A percentile compares a stretch with the other conserved stretches of the same genome.
phyloP scores from a whole-genome alignment of 2,888 invertebrate species.

The Protophormia terraenovae region DNA sequence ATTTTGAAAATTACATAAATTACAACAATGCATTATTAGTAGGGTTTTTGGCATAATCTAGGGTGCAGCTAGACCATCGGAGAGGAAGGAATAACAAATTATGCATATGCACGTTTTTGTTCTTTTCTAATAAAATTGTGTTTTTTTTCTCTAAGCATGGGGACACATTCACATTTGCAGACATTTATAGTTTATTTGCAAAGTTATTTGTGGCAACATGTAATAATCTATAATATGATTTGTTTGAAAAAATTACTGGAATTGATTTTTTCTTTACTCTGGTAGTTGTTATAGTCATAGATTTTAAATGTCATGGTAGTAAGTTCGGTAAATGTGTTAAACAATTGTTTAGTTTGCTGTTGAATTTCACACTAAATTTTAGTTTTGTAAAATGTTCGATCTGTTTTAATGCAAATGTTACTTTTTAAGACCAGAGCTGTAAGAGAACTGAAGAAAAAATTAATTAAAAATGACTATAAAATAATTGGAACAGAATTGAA shows the following conservation, averaged over 20 bases:
- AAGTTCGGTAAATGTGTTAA: background rate
- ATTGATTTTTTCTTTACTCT: constrained; percentile 7
- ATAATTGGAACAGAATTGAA: no score
- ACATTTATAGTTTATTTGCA: background rate
- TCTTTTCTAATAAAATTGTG: constrained; percentile 3
- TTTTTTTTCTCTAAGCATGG: background rate
- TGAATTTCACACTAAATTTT: constrained; percentile 32
- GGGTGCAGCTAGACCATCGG: no score
- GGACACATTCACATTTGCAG: background rate
- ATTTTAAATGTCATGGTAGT: background rate
- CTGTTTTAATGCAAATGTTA: background rate
- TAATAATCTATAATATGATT: constrained; percentile 51
- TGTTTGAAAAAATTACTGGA: constrained; percentile 28
- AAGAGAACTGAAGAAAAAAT: background rate
- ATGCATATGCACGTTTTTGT: constrained; percentile 39
- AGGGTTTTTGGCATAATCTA: background rate
- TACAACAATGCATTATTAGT: background rate
- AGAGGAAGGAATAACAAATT: constrained; percentile 16
- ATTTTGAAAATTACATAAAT: constrained; percentile 16
- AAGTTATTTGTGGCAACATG: constrained; percentile 33
- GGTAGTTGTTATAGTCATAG: background rate
- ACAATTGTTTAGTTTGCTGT: constrained; percentile 8
- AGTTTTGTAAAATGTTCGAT: background rate
- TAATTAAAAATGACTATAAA: no score
- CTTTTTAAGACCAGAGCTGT: background rate